phyloP scores from a whole-genome alignment of 53 echinoderm and acorn worm genomes.

The Crossaster papposus region DNA sequence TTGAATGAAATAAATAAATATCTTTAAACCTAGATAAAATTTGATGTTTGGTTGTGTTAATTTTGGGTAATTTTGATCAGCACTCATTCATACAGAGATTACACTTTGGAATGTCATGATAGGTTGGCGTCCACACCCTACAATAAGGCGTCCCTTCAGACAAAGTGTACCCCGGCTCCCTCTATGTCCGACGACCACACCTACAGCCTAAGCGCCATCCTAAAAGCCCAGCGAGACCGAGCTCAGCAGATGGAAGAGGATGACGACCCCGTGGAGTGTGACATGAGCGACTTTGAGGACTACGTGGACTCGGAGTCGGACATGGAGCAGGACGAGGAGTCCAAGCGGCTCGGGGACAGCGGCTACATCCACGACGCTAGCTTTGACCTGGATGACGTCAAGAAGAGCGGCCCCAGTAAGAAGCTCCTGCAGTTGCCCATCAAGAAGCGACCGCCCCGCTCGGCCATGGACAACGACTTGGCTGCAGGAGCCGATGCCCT shows the following conservation, averaged over 20 bases:
- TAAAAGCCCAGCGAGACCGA: conserved; percentile 56
- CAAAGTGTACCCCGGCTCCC: conserved; percentile 92
- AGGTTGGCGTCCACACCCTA: conserved; percentile 77
- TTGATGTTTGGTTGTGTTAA: too few species aligned
- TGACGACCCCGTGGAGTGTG: conserved; percentile 93
- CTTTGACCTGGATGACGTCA: conserved; percentile 56
- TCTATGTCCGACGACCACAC: conserved; percentile 87
- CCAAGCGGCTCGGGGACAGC: conserved; percentile 85
- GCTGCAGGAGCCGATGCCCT: conserved; percentile 81
- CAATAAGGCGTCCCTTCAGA: conserved; percentile 76
- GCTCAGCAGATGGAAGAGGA: conserved; percentile 62
- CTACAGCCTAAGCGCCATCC: conserved; percentile 90
- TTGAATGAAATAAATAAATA: too few species aligned
- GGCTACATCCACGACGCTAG: conserved; percentile 73
- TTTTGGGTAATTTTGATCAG: too few species aligned
- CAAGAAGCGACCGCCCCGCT: conserved; percentile 83
- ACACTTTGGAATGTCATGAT: neutral
- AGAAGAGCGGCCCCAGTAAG: neutral
- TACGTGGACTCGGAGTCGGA: conserved; percentile 77
- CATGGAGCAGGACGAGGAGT: conserved; percentile 85
- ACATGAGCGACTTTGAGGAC: conserved; percentile 83
- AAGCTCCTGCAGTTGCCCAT: conserved; percentile 72
- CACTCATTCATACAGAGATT: neutral
- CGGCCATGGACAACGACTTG: conserved; percentile 65
- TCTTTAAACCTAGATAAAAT: too few species aligned